These are phyloP conservation scores for Calliopsis andreniformis DNA, from an alignment of 1,140 invertebrate genomes.

Conservation along the genomic window DNA sequence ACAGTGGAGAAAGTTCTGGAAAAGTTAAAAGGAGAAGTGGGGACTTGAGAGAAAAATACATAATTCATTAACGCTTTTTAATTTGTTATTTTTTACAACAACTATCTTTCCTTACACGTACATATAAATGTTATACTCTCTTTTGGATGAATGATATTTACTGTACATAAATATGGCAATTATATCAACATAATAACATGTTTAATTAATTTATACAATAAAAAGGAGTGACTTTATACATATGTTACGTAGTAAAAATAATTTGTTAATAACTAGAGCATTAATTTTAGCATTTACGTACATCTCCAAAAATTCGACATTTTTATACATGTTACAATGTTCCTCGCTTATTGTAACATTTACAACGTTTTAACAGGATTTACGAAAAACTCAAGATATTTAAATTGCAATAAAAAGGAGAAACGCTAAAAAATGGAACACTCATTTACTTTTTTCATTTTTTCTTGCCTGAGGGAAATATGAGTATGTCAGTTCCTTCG, in stretches of 20 bases:
- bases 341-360: slow-evolving; percentile 15
- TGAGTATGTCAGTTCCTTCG: neutral
- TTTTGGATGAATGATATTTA: slow-evolving; percentile 32
- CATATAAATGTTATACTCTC: slow-evolving; percentile 14
- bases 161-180: slow-evolving; percentile 64
- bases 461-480: neutral
- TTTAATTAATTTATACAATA: slow-evolving; percentile 35
- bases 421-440: neutral
- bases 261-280: slow-evolving; percentile 21
- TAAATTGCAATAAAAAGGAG: neutral
- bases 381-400: neutral
- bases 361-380: slow-evolving; percentile 21
- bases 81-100: slow-evolving; percentile 10
- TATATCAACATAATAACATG: slow-evolving; percentile 31
- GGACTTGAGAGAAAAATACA: slow-evolving; percentile 32
- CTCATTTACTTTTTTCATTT: neutral
- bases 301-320: no score
- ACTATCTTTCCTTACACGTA: neutral
- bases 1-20: slow-evolving; percentile 74
- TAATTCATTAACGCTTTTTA: neutral
- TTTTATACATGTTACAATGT: no score
- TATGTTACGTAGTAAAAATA: slow-evolving; percentile 11
- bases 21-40: slow-evolving; percentile 75
- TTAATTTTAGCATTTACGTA: slow-evolving; percentile 7
- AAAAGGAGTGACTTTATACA: slow-evolving; percentile 37